Percentiles rank a stretch among this genome's conserved stretches.
These are phyloP conservation scores for Gymnorhina tibicen DNA, from an alignment of 2,113 vertebrate genomes.

Conservation along the genomic window DNA sequence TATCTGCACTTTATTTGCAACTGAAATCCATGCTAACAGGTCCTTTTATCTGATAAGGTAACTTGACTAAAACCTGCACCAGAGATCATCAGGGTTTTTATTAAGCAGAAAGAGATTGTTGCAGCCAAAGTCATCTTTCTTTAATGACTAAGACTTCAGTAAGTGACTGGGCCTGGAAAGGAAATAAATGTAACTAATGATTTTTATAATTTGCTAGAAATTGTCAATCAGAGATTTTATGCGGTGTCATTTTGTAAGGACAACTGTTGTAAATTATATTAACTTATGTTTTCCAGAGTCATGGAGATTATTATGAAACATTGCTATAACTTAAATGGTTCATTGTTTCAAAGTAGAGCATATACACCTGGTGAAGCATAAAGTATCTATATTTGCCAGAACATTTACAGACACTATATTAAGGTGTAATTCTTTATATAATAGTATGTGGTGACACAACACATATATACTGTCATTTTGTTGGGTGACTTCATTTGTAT, in stretches of 20 bases:
- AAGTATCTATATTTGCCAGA: neutral
- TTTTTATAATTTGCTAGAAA: neutral
- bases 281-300: neutral
- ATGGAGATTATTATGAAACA: neutral
- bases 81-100: rapidly evolving
- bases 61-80: neutral
- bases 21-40: neutral
- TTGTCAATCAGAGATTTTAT: neutral
- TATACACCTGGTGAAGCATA: neutral
- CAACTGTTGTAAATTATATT: neutral
- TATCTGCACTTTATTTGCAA: neutral
- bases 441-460: neutral
- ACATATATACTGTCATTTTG: rapidly evolving
- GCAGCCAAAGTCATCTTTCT: neutral
- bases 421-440: neutral
- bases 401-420: neutral
- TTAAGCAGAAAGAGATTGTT: neutral
- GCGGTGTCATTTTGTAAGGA: neutral
- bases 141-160: neutral
- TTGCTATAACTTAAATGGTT: neutral
- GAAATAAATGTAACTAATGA: neutral
- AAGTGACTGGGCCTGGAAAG: neutral
- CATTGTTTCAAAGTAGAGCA: neutral
- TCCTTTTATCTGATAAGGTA: neutral
- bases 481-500: neutral